These are phyloP conservation scores for Prenolepis imparis DNA, from an alignment of 2,888 invertebrate species.

Conservation along the genomic window DNA sequence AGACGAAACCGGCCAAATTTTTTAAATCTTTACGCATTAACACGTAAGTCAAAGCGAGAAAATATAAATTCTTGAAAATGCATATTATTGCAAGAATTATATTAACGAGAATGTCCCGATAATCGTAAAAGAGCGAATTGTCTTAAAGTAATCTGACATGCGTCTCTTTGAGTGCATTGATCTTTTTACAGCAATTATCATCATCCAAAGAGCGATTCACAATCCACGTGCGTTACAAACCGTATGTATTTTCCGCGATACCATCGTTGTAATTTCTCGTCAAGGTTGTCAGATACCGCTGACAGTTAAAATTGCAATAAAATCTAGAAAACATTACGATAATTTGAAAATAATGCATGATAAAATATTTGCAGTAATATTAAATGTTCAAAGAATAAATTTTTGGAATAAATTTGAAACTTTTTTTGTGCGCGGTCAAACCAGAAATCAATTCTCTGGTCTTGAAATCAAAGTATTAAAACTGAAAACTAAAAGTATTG, in stretches of 20 bases:
- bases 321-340: not conserved
- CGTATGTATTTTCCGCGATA: conserved; percentile 49
- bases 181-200: conserved; percentile 43
- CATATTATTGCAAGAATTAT: not conserved
- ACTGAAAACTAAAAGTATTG: conserved; percentile 51
- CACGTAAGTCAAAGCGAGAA: conserved; percentile 62
- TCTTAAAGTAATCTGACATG: not conserved
- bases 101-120: not conserved
- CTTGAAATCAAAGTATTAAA: too few relatives aligned
- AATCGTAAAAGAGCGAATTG: not conserved
- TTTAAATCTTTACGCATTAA: conserved; percentile 81
- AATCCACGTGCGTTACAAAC: conserved; percentile 19
- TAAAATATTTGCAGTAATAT: not conserved
- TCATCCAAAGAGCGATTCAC: conserved; percentile 22
- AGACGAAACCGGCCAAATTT: conserved; percentile 81
- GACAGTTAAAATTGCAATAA: not conserved
- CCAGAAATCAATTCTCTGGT: too few relatives aligned
- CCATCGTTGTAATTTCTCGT: conserved; percentile 59
- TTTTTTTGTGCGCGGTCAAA: not conserved
- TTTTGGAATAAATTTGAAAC: not conserved
- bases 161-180: not conserved
- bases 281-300: not conserved
- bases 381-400: not conserved
- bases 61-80: not conserved
- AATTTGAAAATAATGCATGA: not conserved